Conservation (phyloP, 2,797 vertebrate genomes). For the Phrynocephalus vlangalii region DNA sequence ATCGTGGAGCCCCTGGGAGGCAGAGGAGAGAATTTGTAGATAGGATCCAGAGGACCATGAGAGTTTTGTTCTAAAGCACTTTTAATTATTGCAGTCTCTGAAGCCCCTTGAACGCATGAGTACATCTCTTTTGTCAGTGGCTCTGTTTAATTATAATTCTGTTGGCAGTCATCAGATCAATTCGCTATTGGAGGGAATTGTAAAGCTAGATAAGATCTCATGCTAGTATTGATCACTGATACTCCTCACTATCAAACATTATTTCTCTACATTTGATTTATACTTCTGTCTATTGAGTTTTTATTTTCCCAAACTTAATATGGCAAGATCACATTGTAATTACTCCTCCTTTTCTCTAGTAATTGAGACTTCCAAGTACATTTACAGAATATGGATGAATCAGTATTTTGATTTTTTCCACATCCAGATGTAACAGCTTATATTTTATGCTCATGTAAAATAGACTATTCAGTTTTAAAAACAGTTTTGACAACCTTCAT, state of each 20-base stretch:
- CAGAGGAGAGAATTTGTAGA: no score
- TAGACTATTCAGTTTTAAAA: background rate
- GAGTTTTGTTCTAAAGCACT: background rate
- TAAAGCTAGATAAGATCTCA: background rate
- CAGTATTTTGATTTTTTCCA: background rate
- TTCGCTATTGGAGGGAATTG: background rate
- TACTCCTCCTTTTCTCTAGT: no score
- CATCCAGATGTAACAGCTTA: background rate
- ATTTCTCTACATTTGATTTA: background rate
- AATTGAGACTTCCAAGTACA: no score
- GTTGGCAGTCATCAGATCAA: background rate
- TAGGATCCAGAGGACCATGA: background rate
- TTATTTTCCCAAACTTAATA: background rate
- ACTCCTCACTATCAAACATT: background rate
- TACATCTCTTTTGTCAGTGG: background rate
- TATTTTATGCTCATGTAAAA: background rate
- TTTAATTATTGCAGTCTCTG: background rate
- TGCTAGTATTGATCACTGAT: background rate
- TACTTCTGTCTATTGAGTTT: background rate
- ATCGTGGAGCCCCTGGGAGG: background rate
- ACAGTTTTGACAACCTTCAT: background rate
- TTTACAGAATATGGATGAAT: no score
- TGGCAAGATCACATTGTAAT: background rate
- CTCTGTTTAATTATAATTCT: background rate
- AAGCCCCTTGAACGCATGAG: background rate